Base-by-base conservation (phyloP, 2,888 invertebrate species). In the Macrosoma leucophasiata region DNA sequence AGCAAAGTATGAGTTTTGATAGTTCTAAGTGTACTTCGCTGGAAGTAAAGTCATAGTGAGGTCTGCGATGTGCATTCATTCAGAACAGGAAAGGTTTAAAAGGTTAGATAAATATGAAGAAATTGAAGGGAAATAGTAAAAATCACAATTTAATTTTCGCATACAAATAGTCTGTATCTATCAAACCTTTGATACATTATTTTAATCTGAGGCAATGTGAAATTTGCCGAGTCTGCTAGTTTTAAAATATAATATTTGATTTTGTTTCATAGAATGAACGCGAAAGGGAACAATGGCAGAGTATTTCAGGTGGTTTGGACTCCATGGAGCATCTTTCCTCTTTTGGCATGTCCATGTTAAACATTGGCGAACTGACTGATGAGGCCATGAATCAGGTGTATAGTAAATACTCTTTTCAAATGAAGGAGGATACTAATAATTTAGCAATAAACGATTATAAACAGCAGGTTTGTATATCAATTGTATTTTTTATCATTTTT, bases 331-430 rank as follows among this genome's bases (percentile, higher is more conserved):
- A 65, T 0, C 38, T 82, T 11, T 70, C 82, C 8, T 50, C 58
- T 8, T 52, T 47, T 32, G 69, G 62, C 2, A 41, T 54, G 0
- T 69, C 75, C 0, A 36, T 57, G 5, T 56, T 48, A 8, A 72
- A 73, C 33, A 44, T 74, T 28, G 59, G 52, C 6, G 63, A 70
- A 25, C 52, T 84, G 1, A 65, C 67, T 0, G 73, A 76, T 13
- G 76, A 78, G 47, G 77, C 77, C 8, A 73, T 79, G 75, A 71
- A 58, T 0, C 65, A 72, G 46, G 71, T 79, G 1, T 84, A 84
- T 45, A 75, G 48, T 29, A 84, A 79, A 45, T 84, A 84, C 43
- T 70, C 77, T 2, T 78, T 82, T 29, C 62, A 71, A 46, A 69
- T 48, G 42, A 79, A 70, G 27, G 76, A 76, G 21, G 71, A 76